Evolutionary conservation across 2,888 invertebrate species (phyloP).

Genomic region (Dryobota labecula): DNA sequence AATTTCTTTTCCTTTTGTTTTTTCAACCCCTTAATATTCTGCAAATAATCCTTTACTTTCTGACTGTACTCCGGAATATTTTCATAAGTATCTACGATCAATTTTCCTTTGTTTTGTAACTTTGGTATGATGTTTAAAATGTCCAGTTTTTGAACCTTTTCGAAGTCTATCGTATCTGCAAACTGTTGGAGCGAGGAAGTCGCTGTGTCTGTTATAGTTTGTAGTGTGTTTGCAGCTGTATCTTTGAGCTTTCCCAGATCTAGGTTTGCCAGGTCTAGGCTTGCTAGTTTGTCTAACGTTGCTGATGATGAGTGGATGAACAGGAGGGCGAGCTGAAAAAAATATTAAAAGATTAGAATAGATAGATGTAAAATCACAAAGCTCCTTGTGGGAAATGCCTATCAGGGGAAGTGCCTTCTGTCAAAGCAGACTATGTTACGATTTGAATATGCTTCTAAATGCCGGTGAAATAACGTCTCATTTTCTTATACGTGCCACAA

Average conservation of each 20-base stretch:
- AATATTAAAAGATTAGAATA: not conserved
- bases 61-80: constrained; percentile 58
- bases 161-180: constrained; percentile 73
- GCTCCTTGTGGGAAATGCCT: not conserved
- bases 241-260: constrained; percentile 75
- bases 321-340: constrained; percentile 75
- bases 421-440: not conserved
- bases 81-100: constrained; percentile 58
- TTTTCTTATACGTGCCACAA: not conserved
- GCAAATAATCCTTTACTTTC: constrained; percentile 44
- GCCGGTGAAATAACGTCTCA: not conserved
- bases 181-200: constrained; percentile 70
- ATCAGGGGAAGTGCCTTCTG: not conserved
- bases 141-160: constrained; percentile 75
- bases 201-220: constrained; percentile 68
- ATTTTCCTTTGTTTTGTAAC: constrained; percentile 61
- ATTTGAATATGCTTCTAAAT: not conserved
- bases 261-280: constrained; percentile 73
- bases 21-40: constrained; percentile 57
- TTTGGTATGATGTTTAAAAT: constrained; percentile 73
- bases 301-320: constrained; percentile 73
- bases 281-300: constrained; percentile 73
- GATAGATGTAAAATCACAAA: not conserved
- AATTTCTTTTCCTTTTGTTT: constrained; percentile 55
- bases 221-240: constrained; percentile 73